Evolutionary conservation across 1,140 invertebrate genomes (phyloP), one percentile per base, ranked within the genome.

Genomic region (Atta texana): DNA sequence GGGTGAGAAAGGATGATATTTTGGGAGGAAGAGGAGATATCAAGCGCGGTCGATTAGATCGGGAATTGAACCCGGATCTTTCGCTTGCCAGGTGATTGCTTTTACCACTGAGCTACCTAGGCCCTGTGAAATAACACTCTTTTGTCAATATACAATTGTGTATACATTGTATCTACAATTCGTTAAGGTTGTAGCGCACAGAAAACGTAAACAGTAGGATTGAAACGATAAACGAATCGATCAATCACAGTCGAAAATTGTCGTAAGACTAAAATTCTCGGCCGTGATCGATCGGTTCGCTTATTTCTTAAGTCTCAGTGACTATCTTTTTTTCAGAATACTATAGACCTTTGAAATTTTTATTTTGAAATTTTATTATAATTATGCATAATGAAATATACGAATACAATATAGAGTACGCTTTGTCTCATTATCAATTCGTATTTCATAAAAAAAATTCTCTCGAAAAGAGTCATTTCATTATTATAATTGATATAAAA

Each of bases 51-150:
- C 3, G n/a, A 59, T 3, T 34, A 10, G 31, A 34, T 1, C 24
- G 31, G 51, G n/a, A 75, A 39, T 75, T n/a, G 24, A 72, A 71
- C 49, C 16, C 39, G 44, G 49, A 53, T 53, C 69, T 72, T 53
- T 72, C 24, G 44, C 49, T 53, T 72, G 10, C 66, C 66, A 5
- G 39, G 0, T 12, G 39, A 69, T 69, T 24, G 68, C 68, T 71
- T 71, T 53, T 53, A 71, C 8, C 44, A 53, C 24, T 71, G n/a
- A 71, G 16, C 49, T 68, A 68, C n/a, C 39, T n/a, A 44, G n/a
- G n/a, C 39, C 10, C 66, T 68, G 6, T 49, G n/a, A 21, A 24
- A 68, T 21, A 68, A 68, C 31, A 24, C 2, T 44, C 34, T 21
- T 3, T 66, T 66, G 8, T 4, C 31, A 44, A 44, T 44, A 44